Evolutionary conservation across 2,797 vertebrate species (phyloP).

Genomic region (Chrysocyon brachyurus): DNA sequence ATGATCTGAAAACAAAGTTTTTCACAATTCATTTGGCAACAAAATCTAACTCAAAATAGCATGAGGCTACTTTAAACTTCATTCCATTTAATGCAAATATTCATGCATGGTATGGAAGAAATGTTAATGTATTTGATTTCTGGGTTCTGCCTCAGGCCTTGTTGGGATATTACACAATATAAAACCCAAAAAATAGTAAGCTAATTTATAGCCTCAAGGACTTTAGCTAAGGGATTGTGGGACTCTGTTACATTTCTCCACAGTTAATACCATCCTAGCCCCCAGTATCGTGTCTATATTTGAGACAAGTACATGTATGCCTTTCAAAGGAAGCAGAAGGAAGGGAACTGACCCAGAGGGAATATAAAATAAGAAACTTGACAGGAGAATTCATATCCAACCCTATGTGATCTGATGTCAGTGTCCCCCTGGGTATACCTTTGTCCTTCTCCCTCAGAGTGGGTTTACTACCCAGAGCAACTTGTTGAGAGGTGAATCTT

Average conservation of each 20-base stretch:
- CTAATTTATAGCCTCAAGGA: neutral
- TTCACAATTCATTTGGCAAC: neutral
- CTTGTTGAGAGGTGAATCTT: neutral
- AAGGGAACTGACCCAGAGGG: neutral
- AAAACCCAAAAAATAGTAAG: neutral
- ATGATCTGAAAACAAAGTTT: neutral
- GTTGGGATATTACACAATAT: neutral
- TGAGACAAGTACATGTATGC: neutral
- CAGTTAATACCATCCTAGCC: neutral
- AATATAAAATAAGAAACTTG: neutral
- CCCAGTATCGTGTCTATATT: neutral
- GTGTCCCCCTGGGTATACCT: neutral
- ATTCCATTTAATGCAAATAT: neutral
- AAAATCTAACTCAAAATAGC: neutral
- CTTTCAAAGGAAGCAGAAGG: neutral
- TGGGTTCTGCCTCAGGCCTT: neutral
- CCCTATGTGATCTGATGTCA: neutral
- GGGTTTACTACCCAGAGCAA: neutral
- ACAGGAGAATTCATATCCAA: neutral
- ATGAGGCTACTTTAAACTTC: neutral
- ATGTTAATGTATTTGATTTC: neutral
- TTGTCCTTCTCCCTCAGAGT: neutral
- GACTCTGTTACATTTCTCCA: neutral
- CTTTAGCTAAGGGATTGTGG: neutral
- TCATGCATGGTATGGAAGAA: neutral